A percentile compares a stretch with the other conserved stretches of the same genome.
phyloP scores from a whole-genome alignment of 2,113 vertebrate genomes.

The Lophotis ruficrista region DNA sequence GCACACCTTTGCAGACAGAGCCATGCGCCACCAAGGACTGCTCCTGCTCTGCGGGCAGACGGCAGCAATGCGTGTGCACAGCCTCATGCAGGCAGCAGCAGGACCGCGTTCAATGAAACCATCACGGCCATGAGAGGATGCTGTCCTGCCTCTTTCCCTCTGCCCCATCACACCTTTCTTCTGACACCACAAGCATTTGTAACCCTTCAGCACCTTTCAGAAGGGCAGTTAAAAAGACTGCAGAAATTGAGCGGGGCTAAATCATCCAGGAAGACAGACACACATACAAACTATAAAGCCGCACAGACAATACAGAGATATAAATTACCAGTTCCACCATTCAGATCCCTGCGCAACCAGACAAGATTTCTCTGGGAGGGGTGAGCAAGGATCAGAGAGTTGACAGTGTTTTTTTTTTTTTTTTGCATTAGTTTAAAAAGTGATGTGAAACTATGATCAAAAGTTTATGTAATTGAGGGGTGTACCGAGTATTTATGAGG shows the following conservation, averaged over 20 bases:
- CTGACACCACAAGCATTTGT: not conserved
- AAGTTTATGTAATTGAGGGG: not conserved
- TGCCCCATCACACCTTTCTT: not conserved
- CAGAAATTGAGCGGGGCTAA: not conserved
- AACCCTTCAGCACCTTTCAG: not conserved
- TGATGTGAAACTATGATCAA: not conserved
- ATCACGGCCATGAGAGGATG: not conserved
- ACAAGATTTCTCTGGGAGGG: not conserved
- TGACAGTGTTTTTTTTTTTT: not conserved
- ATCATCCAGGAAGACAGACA: not conserved
- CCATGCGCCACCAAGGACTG: not conserved
- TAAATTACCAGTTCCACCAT: not conserved
- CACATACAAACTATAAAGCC: not conserved
- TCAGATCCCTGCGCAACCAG: not conserved
- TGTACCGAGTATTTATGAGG: not conserved
- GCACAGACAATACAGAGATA: not conserved
- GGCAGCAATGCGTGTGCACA: fast-evolving
- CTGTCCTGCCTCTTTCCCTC: not conserved
- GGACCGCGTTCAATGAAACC: not conserved
- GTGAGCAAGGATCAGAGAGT: not conserved
- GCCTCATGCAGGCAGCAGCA: not conserved
- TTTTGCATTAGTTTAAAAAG: not conserved
- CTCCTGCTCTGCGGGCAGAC: not conserved
- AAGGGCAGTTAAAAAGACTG: not conserved
- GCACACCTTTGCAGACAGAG: not conserved